These are phyloP conservation scores for Tryphoninae sp. DNA, from an alignment of 2,888 invertebrate species.

Conservation along the genomic window DNA sequence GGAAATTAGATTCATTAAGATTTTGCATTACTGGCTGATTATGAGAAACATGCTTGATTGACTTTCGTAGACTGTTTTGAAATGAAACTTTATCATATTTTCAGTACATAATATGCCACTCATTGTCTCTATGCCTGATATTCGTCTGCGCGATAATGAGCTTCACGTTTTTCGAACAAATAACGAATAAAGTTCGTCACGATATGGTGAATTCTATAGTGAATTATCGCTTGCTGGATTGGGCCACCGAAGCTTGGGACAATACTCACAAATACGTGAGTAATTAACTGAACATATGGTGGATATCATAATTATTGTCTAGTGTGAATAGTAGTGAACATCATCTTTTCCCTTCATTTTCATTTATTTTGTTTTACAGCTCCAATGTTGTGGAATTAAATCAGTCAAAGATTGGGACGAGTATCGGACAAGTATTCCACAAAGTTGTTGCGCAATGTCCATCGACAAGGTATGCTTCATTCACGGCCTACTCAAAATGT, in stretches of 20 bases:
- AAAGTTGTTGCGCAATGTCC: slow-evolving; percentile 71
- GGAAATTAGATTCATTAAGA: not conserved
- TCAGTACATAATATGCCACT: slow-evolving; percentile 70
- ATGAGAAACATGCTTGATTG: not conserved
- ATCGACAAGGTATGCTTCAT: slow-evolving; percentile 67
- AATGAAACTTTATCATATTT: slow-evolving; percentile 16
- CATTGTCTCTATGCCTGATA: slow-evolving; percentile 66
- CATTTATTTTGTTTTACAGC: slow-evolving; percentile 57
- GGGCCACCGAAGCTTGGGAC: slow-evolving; percentile 73
- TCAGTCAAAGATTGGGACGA: slow-evolving; percentile 72
- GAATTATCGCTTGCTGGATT: slow-evolving; percentile 68
- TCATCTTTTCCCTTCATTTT: not conserved
- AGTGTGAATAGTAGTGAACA: not conserved
- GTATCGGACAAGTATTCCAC: slow-evolving; percentile 69
- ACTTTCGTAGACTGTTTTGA: not conserved
- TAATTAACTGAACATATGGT: not conserved
- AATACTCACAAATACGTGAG: slow-evolving; percentile 74
- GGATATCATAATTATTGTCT: not conserved
- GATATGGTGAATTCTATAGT: slow-evolving; percentile 71
- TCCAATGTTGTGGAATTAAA: slow-evolving; percentile 73
- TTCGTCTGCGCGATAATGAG: slow-evolving; percentile 71
- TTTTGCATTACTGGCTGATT: not conserved
- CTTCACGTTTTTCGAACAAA: slow-evolving; percentile 70
- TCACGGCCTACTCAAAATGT: not conserved
- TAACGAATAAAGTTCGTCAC: slow-evolving; percentile 68